A percentile compares a stretch with the other conserved stretches of the same genome.
These are phyloP conservation scores for Xestia xanthographa DNA, from an alignment of 2,888 invertebrate genomes.

Conservation along the genomic window DNA sequence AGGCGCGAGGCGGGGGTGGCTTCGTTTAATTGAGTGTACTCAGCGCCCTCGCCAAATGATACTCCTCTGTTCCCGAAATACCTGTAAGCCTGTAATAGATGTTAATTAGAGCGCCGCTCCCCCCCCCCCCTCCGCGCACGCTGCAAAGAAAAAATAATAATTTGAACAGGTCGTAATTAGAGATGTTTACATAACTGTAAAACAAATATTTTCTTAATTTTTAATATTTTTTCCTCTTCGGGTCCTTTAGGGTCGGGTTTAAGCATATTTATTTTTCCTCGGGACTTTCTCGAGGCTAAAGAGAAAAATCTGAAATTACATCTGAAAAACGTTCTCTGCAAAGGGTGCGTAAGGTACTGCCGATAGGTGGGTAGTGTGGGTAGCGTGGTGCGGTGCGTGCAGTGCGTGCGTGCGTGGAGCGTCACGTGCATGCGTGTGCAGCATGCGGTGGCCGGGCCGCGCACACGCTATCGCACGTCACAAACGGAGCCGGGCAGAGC, in stretches of 20 bases:
- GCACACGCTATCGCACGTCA: constrained; percentile 61
- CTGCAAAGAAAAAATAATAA: constrained; percentile 88
- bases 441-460: constrained; percentile 36
- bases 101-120: constrained; percentile 87
- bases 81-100: constrained; percentile 90
- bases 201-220: constrained; percentile 90
- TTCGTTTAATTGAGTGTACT: constrained; percentile 90
- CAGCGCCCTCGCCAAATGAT: constrained; percentile 88
- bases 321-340: constrained; percentile 76
- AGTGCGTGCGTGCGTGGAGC: constrained; percentile 32
- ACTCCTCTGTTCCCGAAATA: constrained; percentile 88
- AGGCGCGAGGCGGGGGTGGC: constrained; percentile 69
- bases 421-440: constrained; percentile 42
- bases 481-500: constrained; percentile 72
- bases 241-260: constrained; percentile 84
- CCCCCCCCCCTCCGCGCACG: constrained; percentile 72
- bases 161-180: constrained; percentile 90
- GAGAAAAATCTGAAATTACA: constrained; percentile 86
- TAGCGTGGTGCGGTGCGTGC: constrained; percentile 25
- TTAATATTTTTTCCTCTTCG: constrained; percentile 87
- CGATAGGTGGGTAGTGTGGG: constrained; percentile 2
- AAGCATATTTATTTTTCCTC: constrained; percentile 88
- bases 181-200: constrained; percentile 90
- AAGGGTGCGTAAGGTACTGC: constrained; percentile 47
- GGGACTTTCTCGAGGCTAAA: constrained; percentile 81